phyloP scores from a whole-genome alignment of 1,140 invertebrate genomes.

The Brachionus asplanchnoidis region DNA sequence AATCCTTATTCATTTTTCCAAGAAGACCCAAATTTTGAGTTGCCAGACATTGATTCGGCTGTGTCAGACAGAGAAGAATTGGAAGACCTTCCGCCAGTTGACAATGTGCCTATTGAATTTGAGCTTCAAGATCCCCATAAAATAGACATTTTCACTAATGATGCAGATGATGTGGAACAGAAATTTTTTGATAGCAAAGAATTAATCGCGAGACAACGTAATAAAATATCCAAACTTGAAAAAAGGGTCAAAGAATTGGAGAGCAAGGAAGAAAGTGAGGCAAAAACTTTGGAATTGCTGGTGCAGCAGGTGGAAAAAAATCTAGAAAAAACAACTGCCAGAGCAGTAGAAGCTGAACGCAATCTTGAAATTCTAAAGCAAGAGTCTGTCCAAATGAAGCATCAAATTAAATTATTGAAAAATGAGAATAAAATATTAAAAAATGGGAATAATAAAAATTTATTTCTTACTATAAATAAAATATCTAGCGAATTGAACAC shows the following conservation, averaged over 20 bases:
- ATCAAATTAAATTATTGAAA: not conserved
- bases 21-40: not conserved
- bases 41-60: not conserved
- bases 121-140: not conserved
- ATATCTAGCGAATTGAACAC: not conserved
- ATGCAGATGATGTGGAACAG: not conserved
- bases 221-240: not conserved
- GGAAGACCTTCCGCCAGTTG: not conserved
- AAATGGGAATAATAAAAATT: conserved; percentile 31
- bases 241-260: conserved; percentile 12
- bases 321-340: not conserved
- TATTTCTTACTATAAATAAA: not conserved
- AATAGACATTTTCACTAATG: not conserved
- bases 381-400: not conserved
- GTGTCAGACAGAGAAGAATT: not conserved
- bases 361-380: not conserved
- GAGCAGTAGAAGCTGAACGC: not conserved
- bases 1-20: not conserved
- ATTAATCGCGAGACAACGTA: not conserved
- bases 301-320: conserved; percentile 27
- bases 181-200: not conserved
- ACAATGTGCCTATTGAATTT: not conserved
- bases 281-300: conserved; percentile 7
- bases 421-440: not conserved
- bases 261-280: not conserved